Evolutionary conservation across 2,113 vertebrate genomes (phyloP).

Genomic region (Indicator maculatus): DNA sequence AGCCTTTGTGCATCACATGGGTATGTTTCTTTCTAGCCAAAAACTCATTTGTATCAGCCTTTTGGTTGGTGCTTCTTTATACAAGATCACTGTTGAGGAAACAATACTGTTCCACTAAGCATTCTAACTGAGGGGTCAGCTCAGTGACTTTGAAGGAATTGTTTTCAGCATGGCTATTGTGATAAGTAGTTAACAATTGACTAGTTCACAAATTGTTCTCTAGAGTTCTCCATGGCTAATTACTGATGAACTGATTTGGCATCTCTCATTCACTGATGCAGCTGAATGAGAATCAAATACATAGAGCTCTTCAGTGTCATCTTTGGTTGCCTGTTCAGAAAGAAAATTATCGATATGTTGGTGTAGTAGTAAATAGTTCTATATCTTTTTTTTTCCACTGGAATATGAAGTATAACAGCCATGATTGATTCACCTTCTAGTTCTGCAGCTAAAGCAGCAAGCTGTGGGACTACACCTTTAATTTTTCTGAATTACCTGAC

Average conservation of each 20-base stretch:
- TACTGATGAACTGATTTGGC: neutral
- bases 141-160: neutral
- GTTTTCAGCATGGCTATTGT: neutral
- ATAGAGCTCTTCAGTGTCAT: neutral
- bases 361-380: constrained; percentile 21
- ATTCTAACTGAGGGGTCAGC: neutral
- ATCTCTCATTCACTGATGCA: neutral
- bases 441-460: neutral
- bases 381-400: neutral
- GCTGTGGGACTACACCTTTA: neutral
- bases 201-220: neutral
- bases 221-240: neutral
- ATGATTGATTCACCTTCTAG: neutral
- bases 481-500: neutral
- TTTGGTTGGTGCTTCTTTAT: neutral
- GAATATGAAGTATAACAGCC: neutral
- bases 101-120: neutral
- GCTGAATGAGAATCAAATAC: neutral
- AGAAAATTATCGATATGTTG: neutral
- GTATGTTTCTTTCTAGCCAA: neutral
- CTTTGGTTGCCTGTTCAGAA: neutral
- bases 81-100: neutral
- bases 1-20: fast-evolving
- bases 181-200: neutral
- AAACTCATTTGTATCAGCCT: neutral